Evolutionary conservation across 2,888 invertebrate species (phyloP), one percentile per base, ranked within the genome.

Genomic region (Cantharis nigra): DNA sequence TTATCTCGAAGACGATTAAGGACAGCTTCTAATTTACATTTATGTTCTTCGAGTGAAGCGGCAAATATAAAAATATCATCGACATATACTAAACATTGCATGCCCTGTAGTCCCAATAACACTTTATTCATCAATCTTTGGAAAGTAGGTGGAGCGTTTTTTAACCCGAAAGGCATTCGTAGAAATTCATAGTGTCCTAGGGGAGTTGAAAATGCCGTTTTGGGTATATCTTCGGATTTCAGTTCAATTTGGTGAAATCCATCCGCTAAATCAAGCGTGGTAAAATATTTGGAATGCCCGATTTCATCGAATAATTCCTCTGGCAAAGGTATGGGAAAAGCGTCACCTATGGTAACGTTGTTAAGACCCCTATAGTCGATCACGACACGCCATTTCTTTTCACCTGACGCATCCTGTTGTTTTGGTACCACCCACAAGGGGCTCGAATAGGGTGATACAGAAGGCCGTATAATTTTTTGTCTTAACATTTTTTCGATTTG

Each of bases 401-500:
- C 79, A 4, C 82, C 81, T 4, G 72, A 33, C 0, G 78, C 75
- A 74, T 86, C 81, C 1, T 26, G 81, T 77, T 85, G 85, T 78
- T 87, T 88, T 14, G n/a, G 30, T 3, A 84, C 82, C 10, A 84
- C 75, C 81, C 81, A 82, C 3, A 83, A 30, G n/a, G 83, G 82
- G 9, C 80, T 78, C 71, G 79, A 81, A 75, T 81, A 84, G 9
- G 83, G 83, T 30, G 80, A 83, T 72, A 69, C 80, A 0, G 82
- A 82, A 20, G 78, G 77, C 81, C 77, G 74, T 49, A 85, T 84
- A 33, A 85, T 84, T 20, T 80, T 75, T 78, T 84, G 78, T 67
- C 78, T 70, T 33, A 82, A 63, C 79, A 83, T 83, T 79, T 84
- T 81, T 0, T 74, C 3, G 10, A 85, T 83, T 82, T 85, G 83